Evolutionary conservation across 2,797 vertebrate species (phyloP), one percentile per base, ranked within the genome.

Genomic region (Poeciliopsis paucimaculata): DNA sequence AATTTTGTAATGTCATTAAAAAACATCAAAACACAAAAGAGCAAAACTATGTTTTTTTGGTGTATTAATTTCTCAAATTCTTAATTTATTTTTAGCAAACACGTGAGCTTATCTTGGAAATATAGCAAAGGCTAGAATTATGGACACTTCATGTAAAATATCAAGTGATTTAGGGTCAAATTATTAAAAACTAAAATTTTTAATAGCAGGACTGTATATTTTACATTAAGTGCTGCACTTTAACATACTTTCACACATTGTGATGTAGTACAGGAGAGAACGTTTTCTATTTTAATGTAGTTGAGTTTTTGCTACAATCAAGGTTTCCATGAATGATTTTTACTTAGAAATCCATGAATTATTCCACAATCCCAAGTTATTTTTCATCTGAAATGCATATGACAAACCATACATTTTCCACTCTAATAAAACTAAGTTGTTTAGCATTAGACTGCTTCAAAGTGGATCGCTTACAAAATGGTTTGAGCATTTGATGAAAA

Each of bases 401-500:
- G 18, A 51, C 20, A 70, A 45, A 45, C 12, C 13, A 2, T 43
- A n/a, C 41, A 66, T 47, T 36, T 26, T 62, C 5, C 74, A 39
- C 18, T 47, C 13, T 10, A 46, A 28, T 47, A n/a, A 72, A 64
- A 68, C 12, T 49, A 43, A 51, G 16, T 12, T 43, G 5, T 34
- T 62, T 36, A n/a, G 31, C 10, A 64, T 64, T 47, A 51, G 15
- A 6, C 12, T 1, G 28, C 26, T 45, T 77, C 66, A 41, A 39
- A 51, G 34, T 34, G 20, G 23, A 53, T 53, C 20, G 51, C 23
- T 77, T 49, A 79, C 16, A 79, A 80, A 77, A n/a, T 7, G 4
- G 8, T 8, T 8, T 53, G 6, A 34, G 13, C 2, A 41, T 76
- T 53, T 39, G 23, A 53, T 41, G 7, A 75, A 70, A 53, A 66